Evolutionary conservation across 2,797 vertebrate species (phyloP).

Genomic region (Tragopan temminckii): DNA sequence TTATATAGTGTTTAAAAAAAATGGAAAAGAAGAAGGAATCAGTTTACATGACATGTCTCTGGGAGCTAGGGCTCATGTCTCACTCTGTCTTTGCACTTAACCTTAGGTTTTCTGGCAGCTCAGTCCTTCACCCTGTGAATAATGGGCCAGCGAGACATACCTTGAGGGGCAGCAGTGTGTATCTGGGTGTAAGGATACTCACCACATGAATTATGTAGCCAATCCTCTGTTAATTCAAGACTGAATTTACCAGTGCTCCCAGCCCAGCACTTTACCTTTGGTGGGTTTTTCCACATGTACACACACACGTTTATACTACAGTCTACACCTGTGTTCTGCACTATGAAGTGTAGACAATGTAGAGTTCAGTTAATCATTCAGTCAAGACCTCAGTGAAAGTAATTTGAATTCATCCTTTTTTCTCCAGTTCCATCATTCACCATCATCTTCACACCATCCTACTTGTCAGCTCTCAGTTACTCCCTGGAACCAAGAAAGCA

Average conservation of each 20-base stretch:
- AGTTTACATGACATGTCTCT: neutral
- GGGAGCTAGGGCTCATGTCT: neutral
- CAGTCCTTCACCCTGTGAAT: neutral
- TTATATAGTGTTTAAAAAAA: rapidly evolving
- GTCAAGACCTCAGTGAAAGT: neutral
- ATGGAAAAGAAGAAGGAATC: neutral
- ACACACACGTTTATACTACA: neutral
- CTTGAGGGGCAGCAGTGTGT: neutral
- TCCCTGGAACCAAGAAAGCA: neutral
- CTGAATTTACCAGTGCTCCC: neutral
- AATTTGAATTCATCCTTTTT: neutral
- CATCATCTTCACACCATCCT: neutral
- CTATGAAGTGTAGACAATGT: neutral
- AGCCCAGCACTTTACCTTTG: neutral
- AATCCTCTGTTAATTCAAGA: neutral
- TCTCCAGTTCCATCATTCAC: neutral
- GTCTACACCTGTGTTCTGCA: neutral
- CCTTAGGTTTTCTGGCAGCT: neutral
- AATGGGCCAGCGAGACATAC: neutral
- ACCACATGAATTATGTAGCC: neutral
- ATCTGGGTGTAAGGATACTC: neutral
- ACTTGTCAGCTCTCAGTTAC: neutral
- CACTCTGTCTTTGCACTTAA: neutral
- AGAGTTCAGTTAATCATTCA: neutral
- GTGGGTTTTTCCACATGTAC: neutral